These are phyloP conservation scores for Synergus itoensis DNA, from an alignment of 2,888 invertebrate species.

Conservation along the genomic window DNA sequence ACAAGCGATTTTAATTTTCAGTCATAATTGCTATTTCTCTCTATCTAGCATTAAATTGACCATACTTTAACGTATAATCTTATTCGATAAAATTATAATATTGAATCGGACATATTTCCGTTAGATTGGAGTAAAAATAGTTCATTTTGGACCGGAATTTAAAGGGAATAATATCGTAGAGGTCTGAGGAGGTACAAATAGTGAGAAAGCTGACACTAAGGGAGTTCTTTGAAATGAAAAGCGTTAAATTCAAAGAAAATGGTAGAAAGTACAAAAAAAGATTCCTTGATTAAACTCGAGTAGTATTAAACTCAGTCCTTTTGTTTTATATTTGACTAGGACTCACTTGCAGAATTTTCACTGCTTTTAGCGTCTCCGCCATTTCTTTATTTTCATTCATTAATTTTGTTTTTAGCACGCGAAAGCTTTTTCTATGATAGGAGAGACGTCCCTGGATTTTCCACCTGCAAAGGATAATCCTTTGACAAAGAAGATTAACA, in stretches of 20 bases:
- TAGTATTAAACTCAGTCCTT: background rate
- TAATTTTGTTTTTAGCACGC: slow-evolving; percentile 26
- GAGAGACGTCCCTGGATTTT: background rate
- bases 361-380: background rate
- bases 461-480: slow-evolving; percentile 17
- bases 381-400: slow-evolving; percentile 15
- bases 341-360: background rate
- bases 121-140: too few relatives aligned
- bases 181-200: background rate
- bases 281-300: slow-evolving; percentile 3
- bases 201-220: background rate
- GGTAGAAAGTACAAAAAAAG: background rate
- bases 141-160: background rate
- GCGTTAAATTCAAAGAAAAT: background rate
- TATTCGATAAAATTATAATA: too few relatives aligned
- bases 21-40: slow-evolving; percentile 25
- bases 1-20: slow-evolving; percentile 38
- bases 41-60: background rate
- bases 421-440: slow-evolving; percentile 4
- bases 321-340: slow-evolving; percentile 7
- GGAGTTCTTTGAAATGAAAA: background rate
- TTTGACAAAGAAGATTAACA: slow-evolving; percentile 16
- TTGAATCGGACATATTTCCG: too few relatives aligned
- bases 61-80: too few relatives aligned
- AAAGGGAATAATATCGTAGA: background rate